Evolutionary conservation across 1,140 invertebrate species (phyloP), one percentile per base, ranked within the genome.

Genomic region (Mylabris phalerata): DNA sequence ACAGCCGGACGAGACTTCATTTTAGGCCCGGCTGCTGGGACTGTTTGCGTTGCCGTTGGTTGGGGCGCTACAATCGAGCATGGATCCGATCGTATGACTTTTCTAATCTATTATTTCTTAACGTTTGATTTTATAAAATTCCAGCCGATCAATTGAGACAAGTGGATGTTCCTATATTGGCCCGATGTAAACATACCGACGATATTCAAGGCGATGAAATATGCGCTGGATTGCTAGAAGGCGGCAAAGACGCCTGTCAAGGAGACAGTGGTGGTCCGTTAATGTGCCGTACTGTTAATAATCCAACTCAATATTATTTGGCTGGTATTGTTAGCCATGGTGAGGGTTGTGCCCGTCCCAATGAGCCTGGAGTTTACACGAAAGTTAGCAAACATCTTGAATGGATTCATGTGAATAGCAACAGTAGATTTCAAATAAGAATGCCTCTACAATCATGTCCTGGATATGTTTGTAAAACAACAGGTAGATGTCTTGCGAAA

Each of bases 291-390:
- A 84, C 83, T 70, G 79, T 82, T 7, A 71, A 76, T 7, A 77
- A 79, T 61, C 66, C 75, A 0, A 77, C 80, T 47, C 81, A 85
- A 63, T 89, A 85, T 83, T 89, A 88, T 65, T 70, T 89, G 38
- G 87, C 82, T 4, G 89, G 88, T 1, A 81, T 91, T 19, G 85
- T 91, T 0, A 89, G 86, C 65, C 86, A 90, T 67, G 93, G 93
- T 2, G 82, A 87, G 66, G 89, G 90, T 4, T 93, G 91, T 73
- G 91, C 81, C 2, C 75, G 85, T 57, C 81, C 84, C 27, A 76
- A 82, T 54, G 84, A 90, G 70, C 86, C 89, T 5, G 90, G 90
- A n/a, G 87, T 87, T 55, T 93, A 93, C 63, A 90, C 89, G 0
- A 80, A 82, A 71, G 85, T 92, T 13, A 83, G 82, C 40, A 72